These are phyloP conservation scores for Spodoptera litura DNA, from an alignment of 1,140 invertebrate genomes.

Conservation along the genomic window DNA sequence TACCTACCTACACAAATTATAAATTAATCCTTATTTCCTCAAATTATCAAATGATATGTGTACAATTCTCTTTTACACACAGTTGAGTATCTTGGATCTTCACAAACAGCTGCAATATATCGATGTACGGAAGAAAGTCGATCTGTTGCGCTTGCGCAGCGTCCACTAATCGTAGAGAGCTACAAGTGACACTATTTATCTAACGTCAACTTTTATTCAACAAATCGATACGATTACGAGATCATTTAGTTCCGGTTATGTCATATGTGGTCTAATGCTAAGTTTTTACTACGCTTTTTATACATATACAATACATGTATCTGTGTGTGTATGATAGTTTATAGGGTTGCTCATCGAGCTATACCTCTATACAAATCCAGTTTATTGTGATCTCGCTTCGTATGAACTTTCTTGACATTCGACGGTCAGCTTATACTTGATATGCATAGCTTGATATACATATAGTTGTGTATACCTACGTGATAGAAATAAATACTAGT, in stretches of 20 bases:
- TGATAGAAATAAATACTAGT: slow-evolving; percentile 11
- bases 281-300: neutral
- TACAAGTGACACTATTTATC: slow-evolving; percentile 46
- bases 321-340: no score
- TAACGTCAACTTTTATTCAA: slow-evolving; percentile 31
- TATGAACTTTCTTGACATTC: no score
- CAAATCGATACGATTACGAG: slow-evolving; percentile 20
- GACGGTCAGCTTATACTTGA: no score
- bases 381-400: no score
- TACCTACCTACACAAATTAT: no score
- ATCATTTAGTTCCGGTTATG: slow-evolving; percentile 41
- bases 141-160: slow-evolving; percentile 16
- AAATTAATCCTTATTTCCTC: no score
- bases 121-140: slow-evolving; percentile 53
- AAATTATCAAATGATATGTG: no score
- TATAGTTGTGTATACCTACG: neutral
- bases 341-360: no score
- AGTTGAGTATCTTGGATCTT: neutral
- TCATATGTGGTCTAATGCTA: slow-evolving; percentile 30
- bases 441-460: no score
- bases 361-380: no score
- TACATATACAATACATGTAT: neutral
- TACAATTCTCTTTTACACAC: no score
- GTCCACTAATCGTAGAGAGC: slow-evolving; percentile 43
- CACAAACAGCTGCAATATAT: slow-evolving; percentile 2